phyloP scores from a whole-genome alignment of 2,797 vertebrate species.

The Aythya fuligula region DNA sequence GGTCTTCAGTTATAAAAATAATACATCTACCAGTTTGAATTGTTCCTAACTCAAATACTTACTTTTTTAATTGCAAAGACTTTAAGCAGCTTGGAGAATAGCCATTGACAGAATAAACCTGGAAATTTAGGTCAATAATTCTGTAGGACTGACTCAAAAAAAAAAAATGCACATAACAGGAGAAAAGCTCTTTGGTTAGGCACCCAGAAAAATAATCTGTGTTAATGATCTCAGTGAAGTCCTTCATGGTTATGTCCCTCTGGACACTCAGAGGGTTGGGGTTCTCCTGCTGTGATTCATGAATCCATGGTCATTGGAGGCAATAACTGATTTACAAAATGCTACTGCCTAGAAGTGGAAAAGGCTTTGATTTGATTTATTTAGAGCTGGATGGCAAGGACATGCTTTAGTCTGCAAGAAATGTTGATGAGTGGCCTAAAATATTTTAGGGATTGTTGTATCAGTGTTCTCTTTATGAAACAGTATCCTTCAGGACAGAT shows the following conservation, averaged over 20 bases:
- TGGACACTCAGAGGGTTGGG: neutral
- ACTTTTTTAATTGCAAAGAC: neutral
- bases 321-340: neutral
- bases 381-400: neutral
- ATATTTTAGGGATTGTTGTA: conserved; percentile 8
- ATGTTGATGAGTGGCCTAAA: conserved; percentile 17
- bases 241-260: neutral
- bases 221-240: neutral
- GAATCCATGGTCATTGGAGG: neutral
- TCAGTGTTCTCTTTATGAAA: conserved; percentile 14
- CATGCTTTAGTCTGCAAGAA: neutral
- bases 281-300: neutral
- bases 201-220: neutral
- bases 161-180: neutral
- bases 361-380: neutral
- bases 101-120: neutral
- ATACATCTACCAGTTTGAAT: neutral
- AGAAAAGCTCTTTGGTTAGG: neutral
- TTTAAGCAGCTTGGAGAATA: neutral
- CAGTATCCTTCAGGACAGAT: conserved; percentile 10
- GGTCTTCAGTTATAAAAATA: conserved; percentile 1
- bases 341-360: neutral
- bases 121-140: neutral
- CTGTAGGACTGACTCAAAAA: neutral
- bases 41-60: neutral